phyloP scores from a whole-genome alignment of 2,888 invertebrate species.

The Ophion ellenae region DNA sequence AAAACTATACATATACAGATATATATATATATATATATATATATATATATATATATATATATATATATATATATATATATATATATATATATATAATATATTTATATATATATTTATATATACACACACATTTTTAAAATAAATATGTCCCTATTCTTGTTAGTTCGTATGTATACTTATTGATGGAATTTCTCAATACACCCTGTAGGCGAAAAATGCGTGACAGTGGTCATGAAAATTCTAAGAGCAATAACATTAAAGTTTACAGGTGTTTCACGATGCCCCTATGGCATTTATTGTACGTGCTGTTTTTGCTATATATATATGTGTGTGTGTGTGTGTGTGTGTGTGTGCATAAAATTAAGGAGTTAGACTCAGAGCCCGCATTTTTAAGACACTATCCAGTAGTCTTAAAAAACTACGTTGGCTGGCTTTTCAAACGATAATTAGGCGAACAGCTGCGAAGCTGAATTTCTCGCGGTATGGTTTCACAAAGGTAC shows the following conservation, averaged over 20 bases:
- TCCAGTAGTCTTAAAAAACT: background rate
- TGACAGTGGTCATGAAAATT: background rate
- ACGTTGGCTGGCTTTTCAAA: background rate
- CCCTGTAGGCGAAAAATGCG: background rate
- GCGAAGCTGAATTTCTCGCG: background rate
- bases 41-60: too few species aligned
- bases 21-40: too few species aligned
- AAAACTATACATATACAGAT: too few species aligned
- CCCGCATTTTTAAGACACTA: background rate
- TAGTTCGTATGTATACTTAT: too few species aligned
- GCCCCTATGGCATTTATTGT: background rate
- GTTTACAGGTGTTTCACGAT: constrained; percentile 1
- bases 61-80: too few species aligned
- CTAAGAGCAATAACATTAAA: background rate
- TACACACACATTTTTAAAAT: too few species aligned
- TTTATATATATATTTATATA: too few species aligned
- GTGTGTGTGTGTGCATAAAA: background rate
- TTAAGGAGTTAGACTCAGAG: background rate
- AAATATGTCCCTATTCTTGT: too few species aligned
- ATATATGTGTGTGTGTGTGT: too few species aligned
- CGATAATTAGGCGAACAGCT: background rate
- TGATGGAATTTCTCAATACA: too few species aligned
- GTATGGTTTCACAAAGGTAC: background rate
- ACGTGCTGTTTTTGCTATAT: background rate
- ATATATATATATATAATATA: too few species aligned